Evolutionary conservation across 2,888 invertebrate species (phyloP).

Genomic region (Encarsia formosa): DNA sequence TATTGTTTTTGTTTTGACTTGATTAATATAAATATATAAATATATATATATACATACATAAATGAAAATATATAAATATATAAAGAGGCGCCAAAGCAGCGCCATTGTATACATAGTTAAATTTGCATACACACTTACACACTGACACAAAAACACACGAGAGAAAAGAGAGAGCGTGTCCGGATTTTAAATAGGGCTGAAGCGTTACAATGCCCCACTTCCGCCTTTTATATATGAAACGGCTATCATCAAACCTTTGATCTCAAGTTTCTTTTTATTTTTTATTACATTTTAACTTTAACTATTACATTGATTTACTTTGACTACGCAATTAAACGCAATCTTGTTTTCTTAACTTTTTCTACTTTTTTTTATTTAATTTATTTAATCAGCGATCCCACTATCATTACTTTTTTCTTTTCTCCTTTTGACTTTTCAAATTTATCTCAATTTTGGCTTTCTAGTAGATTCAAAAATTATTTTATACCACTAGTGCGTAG

Average conservation of each 20-base stretch:
- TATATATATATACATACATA: constrained; percentile 18
- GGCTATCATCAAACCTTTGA: constrained; percentile 47
- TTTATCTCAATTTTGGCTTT: constrained; percentile 26
- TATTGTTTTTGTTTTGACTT: constrained; percentile 25
- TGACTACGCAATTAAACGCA: constrained; percentile 31
- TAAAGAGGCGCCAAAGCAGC: constrained; percentile 3
- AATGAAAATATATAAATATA: constrained; percentile 7
- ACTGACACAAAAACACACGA: not conserved
- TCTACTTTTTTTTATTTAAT: constrained; percentile 24
- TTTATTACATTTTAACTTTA: constrained; percentile 33
- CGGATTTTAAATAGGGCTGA: constrained; percentile 20
- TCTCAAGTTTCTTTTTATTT: constrained; percentile 46
- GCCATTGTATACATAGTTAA: constrained; percentile 13
- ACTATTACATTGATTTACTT: constrained; percentile 32
- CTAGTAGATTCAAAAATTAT: constrained; percentile 16
- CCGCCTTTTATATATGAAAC: constrained; percentile 34
- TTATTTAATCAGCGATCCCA: constrained; percentile 38
- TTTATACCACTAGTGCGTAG: too few relatives aligned
- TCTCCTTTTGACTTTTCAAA: constrained; percentile 25
- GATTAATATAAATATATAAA: constrained; percentile 19
- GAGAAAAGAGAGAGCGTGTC: constrained; percentile 25
- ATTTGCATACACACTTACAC: constrained; percentile 2
- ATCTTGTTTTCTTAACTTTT: constrained; percentile 16
- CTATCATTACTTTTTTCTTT: constrained; percentile 28
- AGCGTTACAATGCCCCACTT: constrained; percentile 26